Evolutionary conservation across 2,113 vertebrate species (phyloP).

Genomic region (Rafetus swinhoei): DNA sequence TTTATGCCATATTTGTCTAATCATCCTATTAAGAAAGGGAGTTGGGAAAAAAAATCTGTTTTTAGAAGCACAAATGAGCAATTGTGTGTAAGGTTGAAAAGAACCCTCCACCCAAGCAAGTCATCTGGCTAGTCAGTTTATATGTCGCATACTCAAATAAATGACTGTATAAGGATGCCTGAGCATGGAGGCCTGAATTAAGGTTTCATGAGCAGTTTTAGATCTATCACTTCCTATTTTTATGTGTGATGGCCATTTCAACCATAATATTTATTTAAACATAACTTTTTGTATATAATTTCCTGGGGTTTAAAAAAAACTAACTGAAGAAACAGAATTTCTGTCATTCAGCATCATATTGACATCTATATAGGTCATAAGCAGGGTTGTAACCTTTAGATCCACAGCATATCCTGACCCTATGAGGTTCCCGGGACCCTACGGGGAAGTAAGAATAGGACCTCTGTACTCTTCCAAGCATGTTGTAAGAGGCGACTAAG

Average conservation of each 20-base stretch:
- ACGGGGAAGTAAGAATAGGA: too few relatives aligned
- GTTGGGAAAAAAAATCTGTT: not conserved
- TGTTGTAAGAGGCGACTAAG: too few relatives aligned
- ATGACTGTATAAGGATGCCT: not conserved
- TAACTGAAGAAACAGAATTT: not conserved
- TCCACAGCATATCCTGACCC: not conserved
- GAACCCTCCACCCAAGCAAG: not conserved
- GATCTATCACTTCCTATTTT: not conserved
- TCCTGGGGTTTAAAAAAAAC: not conserved
- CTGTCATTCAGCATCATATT: not conserved
- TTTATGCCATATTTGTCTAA: not conserved
- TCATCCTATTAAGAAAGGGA: not conserved
- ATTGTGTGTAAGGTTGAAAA: not conserved
- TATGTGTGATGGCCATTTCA: not conserved
- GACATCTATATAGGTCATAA: not conserved
- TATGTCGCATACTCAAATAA: not conserved
- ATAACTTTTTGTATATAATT: not conserved
- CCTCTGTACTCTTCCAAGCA: too few relatives aligned
- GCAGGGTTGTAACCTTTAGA: not conserved
- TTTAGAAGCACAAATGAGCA: not conserved
- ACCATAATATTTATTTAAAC: not conserved
- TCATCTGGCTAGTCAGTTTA: not conserved
- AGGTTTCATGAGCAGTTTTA: not conserved
- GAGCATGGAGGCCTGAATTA: not conserved
- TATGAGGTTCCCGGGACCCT: too few relatives aligned